These are phyloP conservation scores for Spinus pinus DNA, from an alignment of 2,797 vertebrate species.

Conservation along the genomic window DNA sequence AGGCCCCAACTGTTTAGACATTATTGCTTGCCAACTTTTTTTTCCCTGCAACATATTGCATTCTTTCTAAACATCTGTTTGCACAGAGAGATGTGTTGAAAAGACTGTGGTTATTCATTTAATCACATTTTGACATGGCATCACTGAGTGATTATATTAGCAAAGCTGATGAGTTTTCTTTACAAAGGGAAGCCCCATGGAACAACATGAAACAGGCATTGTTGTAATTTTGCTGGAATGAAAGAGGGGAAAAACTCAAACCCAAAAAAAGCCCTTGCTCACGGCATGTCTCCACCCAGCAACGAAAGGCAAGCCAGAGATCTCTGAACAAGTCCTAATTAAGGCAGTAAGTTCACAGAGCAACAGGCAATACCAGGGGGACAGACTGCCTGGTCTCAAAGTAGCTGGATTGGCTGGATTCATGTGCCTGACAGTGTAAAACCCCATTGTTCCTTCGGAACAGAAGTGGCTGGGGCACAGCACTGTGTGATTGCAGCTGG, in stretches of 20 bases:
- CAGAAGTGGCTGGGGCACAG: not conserved
- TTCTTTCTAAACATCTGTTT: slow-evolving; percentile 65
- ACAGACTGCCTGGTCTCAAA: not conserved
- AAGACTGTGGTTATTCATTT: slow-evolving; percentile 61
- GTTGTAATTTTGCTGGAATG: slow-evolving; percentile 41
- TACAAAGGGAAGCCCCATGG: slow-evolving; percentile 53
- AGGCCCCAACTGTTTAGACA: not conserved
- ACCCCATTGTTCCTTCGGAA: not conserved
- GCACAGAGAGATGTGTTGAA: slow-evolving; percentile 55
- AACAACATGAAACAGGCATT: slow-evolving; percentile 44
- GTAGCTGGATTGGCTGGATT: not conserved
- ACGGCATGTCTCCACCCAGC: slow-evolving; percentile 36
- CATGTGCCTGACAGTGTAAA: not conserved
- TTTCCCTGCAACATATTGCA: not conserved
- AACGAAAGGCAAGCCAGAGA: slow-evolving; percentile 45
- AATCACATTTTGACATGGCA: slow-evolving; percentile 59
- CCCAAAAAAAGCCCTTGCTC: slow-evolving; percentile 29
- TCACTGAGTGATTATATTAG: slow-evolving; percentile 62
- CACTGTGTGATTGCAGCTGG: not conserved
- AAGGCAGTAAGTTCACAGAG: slow-evolving; percentile 35
- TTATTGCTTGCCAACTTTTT: not conserved
- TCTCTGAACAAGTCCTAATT: slow-evolving; percentile 44
- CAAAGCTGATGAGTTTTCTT: slow-evolving; percentile 53
- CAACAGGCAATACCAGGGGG: not conserved
- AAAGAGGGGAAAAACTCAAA: slow-evolving; percentile 39